Conservation (phyloP, 2,888 invertebrate genomes). For the Gastrophysa polygoni region DNA sequence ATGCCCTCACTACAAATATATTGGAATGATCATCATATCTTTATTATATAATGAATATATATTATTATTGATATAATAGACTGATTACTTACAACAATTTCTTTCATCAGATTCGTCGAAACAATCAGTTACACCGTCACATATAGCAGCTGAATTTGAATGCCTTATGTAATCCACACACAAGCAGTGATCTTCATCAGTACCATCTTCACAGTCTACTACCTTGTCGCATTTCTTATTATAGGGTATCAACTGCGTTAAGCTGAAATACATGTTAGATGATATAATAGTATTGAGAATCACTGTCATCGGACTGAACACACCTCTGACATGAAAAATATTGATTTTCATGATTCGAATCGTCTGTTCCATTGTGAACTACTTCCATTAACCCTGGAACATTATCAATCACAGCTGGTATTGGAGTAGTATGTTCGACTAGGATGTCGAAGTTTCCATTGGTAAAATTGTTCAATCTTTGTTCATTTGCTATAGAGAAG, state of each 20-base stretch:
- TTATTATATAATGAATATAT: too few relatives aligned
- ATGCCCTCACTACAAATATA: too few relatives aligned
- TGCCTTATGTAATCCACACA: slow-evolving; percentile 72
- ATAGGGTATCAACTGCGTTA: slow-evolving; percentile 68
- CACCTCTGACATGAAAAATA: slow-evolving; percentile 25
- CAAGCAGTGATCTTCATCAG: slow-evolving; percentile 75
- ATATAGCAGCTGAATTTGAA: slow-evolving; percentile 64
- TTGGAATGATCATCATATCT: too few relatives aligned
- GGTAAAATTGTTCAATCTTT: too few relatives aligned
- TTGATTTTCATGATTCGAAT: neutral
- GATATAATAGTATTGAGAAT: neutral
- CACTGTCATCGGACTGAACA: neutral
- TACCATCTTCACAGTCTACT: slow-evolving; percentile 81
- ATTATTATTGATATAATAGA: too few relatives aligned
- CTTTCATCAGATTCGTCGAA: slow-evolving; percentile 76
- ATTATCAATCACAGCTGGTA: too few relatives aligned
- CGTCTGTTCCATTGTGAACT: neutral
- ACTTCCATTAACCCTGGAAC: neutral
- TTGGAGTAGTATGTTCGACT: too few relatives aligned
- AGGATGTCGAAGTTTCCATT: too few relatives aligned
- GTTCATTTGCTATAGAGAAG: too few relatives aligned
- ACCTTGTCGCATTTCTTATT: slow-evolving; percentile 69
- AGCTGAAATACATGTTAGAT: slow-evolving; percentile 59
- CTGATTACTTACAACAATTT: slow-evolving; percentile 67
- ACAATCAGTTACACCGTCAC: slow-evolving; percentile 79